These are phyloP conservation scores for Hypomecis atomaria DNA, from an alignment of 2,888 invertebrate genomes.

Conservation along the genomic window DNA sequence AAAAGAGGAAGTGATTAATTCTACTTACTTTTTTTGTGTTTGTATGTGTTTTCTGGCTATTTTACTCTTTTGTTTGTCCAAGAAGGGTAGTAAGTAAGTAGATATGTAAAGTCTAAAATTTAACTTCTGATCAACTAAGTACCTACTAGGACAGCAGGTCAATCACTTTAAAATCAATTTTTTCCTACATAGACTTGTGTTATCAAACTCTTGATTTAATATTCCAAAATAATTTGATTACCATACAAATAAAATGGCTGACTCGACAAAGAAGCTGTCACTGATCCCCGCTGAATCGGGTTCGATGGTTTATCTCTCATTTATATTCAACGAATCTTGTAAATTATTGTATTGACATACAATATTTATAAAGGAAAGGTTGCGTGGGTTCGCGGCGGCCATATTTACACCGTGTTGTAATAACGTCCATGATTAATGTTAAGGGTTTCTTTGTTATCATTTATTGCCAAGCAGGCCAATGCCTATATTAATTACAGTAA, in stretches of 20 bases:
- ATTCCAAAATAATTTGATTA: conserved; percentile 56
- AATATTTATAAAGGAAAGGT: conserved; percentile 81
- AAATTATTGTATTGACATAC: conserved; percentile 80
- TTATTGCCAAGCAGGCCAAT: no score
- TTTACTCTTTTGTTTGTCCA: no score
- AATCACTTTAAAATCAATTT: background rate
- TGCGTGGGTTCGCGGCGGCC: conserved; percentile 68
- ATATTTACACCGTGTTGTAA: conserved; percentile 55
- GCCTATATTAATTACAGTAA: no score
- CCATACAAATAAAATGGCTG: conserved; percentile 82
- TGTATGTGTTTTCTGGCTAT: no score
- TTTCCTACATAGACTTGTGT: background rate
- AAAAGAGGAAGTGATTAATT: no score
- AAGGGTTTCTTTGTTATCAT: no score
- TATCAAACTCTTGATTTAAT: background rate
- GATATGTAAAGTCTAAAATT: no score
- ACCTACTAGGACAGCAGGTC: background rate
- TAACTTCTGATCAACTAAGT: background rate
- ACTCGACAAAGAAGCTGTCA: conserved; percentile 79
- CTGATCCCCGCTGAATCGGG: conserved; percentile 73
- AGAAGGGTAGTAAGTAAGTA: no score
- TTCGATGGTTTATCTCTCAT: conserved; percentile 78
- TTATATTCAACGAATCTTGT: conserved; percentile 80
- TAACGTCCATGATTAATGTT: background rate
- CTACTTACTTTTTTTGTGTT: no score